Evolutionary conservation across 92 coral and sea anemone genomes (phyloP).

Genomic region (Palythoa heliodiscus): DNA sequence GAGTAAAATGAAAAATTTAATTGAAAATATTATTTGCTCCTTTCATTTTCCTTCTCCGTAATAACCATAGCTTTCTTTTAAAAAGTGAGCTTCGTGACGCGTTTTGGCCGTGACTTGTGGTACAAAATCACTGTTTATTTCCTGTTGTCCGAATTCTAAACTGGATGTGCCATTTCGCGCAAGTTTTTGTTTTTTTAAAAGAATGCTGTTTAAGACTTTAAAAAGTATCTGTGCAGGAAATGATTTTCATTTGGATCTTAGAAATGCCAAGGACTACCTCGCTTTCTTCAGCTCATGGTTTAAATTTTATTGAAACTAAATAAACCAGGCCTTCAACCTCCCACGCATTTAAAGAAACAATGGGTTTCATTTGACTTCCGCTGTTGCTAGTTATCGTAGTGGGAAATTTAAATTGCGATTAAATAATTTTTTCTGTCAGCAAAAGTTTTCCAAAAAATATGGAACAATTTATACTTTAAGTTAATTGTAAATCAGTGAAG

Average conservation of each 20-base stretch:
- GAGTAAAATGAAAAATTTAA: neutral
- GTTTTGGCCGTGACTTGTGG: neutral
- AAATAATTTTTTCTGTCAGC: neutral
- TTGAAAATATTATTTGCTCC: neutral
- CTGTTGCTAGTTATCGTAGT: constrained; percentile 21
- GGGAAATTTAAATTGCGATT: constrained; percentile 43
- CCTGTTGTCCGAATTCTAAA: constrained; percentile 3
- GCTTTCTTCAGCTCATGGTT: neutral
- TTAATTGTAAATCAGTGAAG: neutral
- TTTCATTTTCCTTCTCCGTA: neutral
- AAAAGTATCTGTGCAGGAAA: neutral
- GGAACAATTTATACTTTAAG: neutral
- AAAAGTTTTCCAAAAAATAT: neutral
- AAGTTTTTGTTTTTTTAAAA: neutral
- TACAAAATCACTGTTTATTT: neutral
- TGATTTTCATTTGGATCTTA: neutral
- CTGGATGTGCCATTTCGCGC: too few species aligned
- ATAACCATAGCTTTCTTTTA: neutral
- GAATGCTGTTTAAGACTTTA: neutral
- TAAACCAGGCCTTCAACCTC: constrained; percentile 6
- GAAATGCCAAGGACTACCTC: neutral
- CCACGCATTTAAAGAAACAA: constrained; percentile 4
- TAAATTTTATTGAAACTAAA: constrained; percentile 4
- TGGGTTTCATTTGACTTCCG: constrained; percentile 22
- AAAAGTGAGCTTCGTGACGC: neutral